Percentiles rank a stretch among this genome's conserved stretches.
Conservation (phyloP, 1,140 invertebrate species). For the Heliconius himera region DNA sequence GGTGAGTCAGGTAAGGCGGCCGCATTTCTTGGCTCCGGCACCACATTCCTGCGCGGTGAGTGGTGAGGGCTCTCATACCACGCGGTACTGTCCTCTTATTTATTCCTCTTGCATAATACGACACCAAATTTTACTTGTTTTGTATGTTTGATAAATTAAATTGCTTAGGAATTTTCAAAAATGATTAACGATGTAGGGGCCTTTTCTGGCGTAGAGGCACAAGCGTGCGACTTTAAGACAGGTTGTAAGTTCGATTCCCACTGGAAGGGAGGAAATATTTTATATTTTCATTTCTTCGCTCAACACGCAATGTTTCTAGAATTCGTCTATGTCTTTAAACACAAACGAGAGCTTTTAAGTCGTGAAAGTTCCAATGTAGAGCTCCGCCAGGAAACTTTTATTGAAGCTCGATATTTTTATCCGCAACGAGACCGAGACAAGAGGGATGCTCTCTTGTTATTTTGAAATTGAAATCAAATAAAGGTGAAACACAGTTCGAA, state of each 20-base stretch:
- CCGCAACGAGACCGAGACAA: not conserved
- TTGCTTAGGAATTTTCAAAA: too few species aligned
- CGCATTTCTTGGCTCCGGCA: constrained; percentile 12
- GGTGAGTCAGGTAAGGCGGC: not conserved
- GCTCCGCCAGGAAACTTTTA: not conserved
- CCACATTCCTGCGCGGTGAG: constrained; percentile 5
- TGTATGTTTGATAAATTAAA: not conserved
- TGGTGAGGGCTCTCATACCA: not conserved
- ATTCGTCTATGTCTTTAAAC: too few species aligned
- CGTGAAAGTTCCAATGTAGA: constrained; percentile 15
- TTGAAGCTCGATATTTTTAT: constrained; percentile 19
- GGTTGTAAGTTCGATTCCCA: too few species aligned
- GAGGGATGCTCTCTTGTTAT: not conserved
- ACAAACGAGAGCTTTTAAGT: constrained; percentile 27
- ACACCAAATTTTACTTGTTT: not conserved
- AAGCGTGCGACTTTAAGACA: too few species aligned
- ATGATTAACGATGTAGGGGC: too few species aligned
- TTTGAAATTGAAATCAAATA: constrained; percentile 4
- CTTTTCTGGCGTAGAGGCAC: too few species aligned
- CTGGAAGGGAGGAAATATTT: too few species aligned
- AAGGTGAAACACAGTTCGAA: not conserved
- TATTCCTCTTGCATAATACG: constrained; percentile 16
- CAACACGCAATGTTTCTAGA: too few species aligned
- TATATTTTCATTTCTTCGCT: too few species aligned
- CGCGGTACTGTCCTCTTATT: constrained; percentile 8